Base-by-base conservation (phyloP, 2,888 invertebrate species). In the Ceramica pisi region DNA sequence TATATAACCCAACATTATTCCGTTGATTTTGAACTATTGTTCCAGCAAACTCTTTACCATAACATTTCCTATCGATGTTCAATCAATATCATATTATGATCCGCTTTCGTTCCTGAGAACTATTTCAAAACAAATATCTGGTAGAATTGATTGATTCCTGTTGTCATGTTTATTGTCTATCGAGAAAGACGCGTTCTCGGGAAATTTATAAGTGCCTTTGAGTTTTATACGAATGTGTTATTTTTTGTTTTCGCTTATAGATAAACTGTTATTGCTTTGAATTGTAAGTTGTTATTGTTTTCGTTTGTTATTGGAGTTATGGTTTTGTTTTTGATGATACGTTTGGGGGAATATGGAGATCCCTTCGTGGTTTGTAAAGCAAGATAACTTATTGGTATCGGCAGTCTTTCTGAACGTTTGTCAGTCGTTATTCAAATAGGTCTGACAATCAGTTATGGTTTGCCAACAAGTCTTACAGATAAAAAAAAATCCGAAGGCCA, bases 71-170 rank as follows among this genome's bases (percentile, higher is more conserved):
- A 41, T 71, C 35, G 62, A 44, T 74, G 65, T 84, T 78, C 76
- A 77, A 85, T 81, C 80, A 83, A 80, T 75, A 68, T 67, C 63
- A 38, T 67, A 70, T 79, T 70, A 75, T 80, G 73, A 81, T 81
- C 71, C 64, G 67, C 53, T 72, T 72, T 80, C 21, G 55, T 56
- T 50, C 50, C 61, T n/a, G 63, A 85, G 66, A 75, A 71, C 41
- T 79, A 81, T 79, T 67, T 71, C 61, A 75, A 84, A 80, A 83
- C 80, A 84, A 81, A 83, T 85, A 77, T 81, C 73, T 65, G 44
- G 51, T 44, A 65, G 70, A 80, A 85, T 85, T 81, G 81, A 81
- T 83, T 80, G 81, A 81, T 83, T 80, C 73, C 71, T 66, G n/a
- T 69, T 60, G 69, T 78, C 70, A 75, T 71, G 77, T 81, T 83